Conservation (phyloP, 2,797 vertebrate species). For the Gephyroberyx darwinii region DNA sequence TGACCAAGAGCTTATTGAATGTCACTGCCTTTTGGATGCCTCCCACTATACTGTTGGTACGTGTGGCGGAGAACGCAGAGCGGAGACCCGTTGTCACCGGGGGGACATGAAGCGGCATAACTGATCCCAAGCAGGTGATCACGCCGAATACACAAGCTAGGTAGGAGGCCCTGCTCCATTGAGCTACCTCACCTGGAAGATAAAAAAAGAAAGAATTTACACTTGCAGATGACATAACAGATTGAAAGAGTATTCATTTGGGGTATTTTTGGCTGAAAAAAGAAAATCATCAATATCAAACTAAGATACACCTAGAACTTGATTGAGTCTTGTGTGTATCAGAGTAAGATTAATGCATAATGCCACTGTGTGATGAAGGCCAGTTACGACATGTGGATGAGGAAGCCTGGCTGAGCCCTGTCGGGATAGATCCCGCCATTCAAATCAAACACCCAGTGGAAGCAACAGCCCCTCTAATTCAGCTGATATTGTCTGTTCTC, state of each 20-base stretch:
- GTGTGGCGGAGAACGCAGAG: conserved; percentile 85
- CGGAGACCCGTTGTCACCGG: conserved; percentile 53
- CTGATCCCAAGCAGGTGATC: conserved; percentile 50
- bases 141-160: conserved; percentile 64
- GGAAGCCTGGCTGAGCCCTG: conserved; percentile 70
- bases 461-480: conserved; percentile 73
- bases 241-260: background rate
- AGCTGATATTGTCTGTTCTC: conserved; percentile 81
- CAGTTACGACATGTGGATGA: conserved; percentile 57
- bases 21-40: conserved; percentile 78
- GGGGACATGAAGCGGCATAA: conserved; percentile 57
- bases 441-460: conserved; percentile 61
- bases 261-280: no score
- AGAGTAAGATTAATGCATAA: background rate
- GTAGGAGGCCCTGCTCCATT: conserved; percentile 48
- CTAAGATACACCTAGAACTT: background rate
- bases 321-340: background rate
- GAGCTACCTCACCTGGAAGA: conserved; percentile 53
- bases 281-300: background rate
- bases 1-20: conserved; percentile 82
- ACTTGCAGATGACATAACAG: conserved; percentile 3
- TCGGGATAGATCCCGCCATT: conserved; percentile 66
- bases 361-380: conserved; percentile 26
- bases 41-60: conserved; percentile 77
- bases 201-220: conserved; percentile 15